A percentile compares a stretch with the other conserved stretches of the same genome.
Evolutionary conservation across 2,797 vertebrate species (phyloP).

Genomic region (Bufotes viridis): DNA sequence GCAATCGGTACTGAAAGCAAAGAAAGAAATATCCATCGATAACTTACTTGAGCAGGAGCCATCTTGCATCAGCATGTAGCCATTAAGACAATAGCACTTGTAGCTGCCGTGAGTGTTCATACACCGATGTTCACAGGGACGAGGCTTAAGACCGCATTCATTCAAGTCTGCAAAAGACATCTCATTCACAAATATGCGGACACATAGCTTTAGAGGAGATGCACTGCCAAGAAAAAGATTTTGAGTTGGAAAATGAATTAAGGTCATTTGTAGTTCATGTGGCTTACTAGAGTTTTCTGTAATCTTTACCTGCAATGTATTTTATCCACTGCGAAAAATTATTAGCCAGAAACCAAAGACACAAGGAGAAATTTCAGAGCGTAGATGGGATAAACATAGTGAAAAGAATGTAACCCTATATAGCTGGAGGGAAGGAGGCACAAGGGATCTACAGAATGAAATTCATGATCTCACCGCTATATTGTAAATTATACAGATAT

Average conservation of each 20-base stretch:
- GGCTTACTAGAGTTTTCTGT: slow-evolving; percentile 14
- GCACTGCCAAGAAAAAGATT: slow-evolving; percentile 40
- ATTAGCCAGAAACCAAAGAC: neutral
- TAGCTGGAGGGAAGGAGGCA: neutral
- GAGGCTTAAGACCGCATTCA: slow-evolving; percentile 92
- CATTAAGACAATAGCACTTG: slow-evolving; percentile 95
- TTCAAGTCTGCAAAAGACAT: slow-evolving; percentile 86
- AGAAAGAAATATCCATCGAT: slow-evolving; percentile 2
- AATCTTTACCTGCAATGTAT: slow-evolving; percentile 9
- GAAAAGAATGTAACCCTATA: slow-evolving; percentile 5
- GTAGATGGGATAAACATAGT: neutral
- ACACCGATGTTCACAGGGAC: slow-evolving; percentile 94
- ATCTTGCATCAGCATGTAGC: slow-evolving; percentile 88
- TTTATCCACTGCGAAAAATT: neutral
- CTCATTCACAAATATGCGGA: slow-evolving; percentile 52
- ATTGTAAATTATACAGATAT: neutral
- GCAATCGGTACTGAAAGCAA: slow-evolving; percentile 6
- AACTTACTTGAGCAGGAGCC: slow-evolving; percentile 92
- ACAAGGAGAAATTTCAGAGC: neutral
- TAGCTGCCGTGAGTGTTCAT: slow-evolving; percentile 97
- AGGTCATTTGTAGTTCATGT: slow-evolving; percentile 52
- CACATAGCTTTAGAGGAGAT: slow-evolving; percentile 32
- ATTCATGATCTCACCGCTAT: neutral
- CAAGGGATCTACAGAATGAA: neutral
- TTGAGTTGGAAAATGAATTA: slow-evolving; percentile 16